Conservation (phyloP, 2,113 vertebrate genomes). For the Hippocampus guttulatus region DNA sequence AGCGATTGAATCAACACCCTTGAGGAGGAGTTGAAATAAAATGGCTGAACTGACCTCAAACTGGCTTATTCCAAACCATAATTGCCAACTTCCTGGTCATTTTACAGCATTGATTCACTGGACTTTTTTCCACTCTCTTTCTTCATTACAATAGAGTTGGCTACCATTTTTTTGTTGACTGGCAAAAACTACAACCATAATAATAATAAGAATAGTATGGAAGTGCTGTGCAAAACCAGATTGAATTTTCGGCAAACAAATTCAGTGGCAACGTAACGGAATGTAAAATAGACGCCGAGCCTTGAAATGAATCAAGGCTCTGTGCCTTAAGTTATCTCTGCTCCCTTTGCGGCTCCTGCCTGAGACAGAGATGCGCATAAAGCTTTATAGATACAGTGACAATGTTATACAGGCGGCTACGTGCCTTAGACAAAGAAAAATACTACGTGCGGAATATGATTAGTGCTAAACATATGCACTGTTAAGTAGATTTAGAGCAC, state of each 20-base stretch:
- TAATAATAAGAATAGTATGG: background rate
- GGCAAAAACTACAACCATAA: background rate
- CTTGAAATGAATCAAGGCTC: background rate
- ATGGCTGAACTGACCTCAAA: background rate
- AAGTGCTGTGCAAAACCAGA: background rate
- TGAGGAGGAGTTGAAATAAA: background rate
- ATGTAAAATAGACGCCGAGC: background rate
- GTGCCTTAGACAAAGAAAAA: background rate
- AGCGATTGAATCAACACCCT: background rate
- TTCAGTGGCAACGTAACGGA: background rate
- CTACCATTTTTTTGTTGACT: background rate
- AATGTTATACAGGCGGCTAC: background rate
- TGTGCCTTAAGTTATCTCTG: slow-evolving; percentile 1
- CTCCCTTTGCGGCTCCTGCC: slow-evolving; percentile 7
- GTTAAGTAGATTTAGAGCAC: slow-evolving; percentile 7
- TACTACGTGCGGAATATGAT: background rate
- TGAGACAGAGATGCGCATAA: slow-evolving; percentile 5
- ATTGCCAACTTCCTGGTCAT: background rate
- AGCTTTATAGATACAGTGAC: slow-evolving; percentile 2
- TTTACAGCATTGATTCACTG: background rate
- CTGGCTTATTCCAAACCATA: background rate
- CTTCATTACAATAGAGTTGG: background rate
- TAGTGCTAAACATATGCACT: slow-evolving; percentile 2
- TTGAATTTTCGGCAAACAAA: background rate
- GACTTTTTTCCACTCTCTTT: background rate